Evolutionary conservation across 2,888 invertebrate genomes (phyloP), one percentile per base, ranked within the genome.

Genomic region (Gari tellinella): DNA sequence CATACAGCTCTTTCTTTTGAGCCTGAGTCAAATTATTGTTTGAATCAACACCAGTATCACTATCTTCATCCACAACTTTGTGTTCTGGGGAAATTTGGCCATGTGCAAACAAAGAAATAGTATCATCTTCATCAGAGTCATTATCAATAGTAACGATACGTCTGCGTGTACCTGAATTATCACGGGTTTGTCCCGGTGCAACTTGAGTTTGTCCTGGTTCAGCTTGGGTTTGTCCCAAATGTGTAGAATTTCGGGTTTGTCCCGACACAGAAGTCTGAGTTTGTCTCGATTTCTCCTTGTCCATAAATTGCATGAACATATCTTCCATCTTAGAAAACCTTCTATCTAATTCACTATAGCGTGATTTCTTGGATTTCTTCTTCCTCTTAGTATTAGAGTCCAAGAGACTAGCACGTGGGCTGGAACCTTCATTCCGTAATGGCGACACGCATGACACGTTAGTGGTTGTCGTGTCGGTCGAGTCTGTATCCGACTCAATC

Each of bases 1-100:
- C 67, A 55, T 5, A 67, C 38, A 67, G 25, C 23, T 55, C 26
- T 56, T 21, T 57, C 19, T 25, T 64, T 2, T 17, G 38, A 10
- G 19, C 25, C 23, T 43, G 37, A 41, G 43, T 5, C n/a, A 52
- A 40, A 7, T 52, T 40, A 17, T 19, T 61, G 21, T 52, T 52
- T 10, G 10, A 12, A 17, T 31, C 52, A 26, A n/a, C 15, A 31
- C n/a, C 10, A 25, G 25, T 12, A 3, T 51, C 8, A 19, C 48
- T 7, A 3, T 12, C 41, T 17, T 45, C 26, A 37, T 21, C n/a
- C 8, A 26, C 26, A 1, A 8, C 5, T 3, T 55, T 23, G 10
- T 23, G 21, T 17, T 10, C 0, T 10, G 10, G 21, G 1, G 52
- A 52, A n/a, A 53, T 53, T n/a, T 45, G 38, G 14, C 55, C 17